Evolutionary conservation across 2,888 invertebrate genomes (phyloP).

Genomic region (Sinhomidia bicolor): DNA sequence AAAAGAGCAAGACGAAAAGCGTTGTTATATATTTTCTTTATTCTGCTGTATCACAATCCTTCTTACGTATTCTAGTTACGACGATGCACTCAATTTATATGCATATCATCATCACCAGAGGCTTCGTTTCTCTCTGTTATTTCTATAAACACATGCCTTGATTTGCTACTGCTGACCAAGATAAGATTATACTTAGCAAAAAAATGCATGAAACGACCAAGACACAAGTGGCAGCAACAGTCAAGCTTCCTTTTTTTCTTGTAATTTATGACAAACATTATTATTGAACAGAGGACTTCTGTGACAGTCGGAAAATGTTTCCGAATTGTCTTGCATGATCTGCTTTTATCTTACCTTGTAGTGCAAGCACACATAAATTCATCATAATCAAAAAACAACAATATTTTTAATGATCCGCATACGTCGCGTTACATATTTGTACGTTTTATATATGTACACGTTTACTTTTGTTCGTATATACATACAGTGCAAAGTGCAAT

Average conservation of each 20-base stretch:
- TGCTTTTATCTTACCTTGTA: conserved; percentile 57
- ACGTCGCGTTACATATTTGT: conserved; percentile 3
- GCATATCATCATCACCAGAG: conserved; percentile 57
- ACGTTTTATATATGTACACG: not conserved
- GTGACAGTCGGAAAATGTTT: conserved; percentile 59
- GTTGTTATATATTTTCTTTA: not conserved
- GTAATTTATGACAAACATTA: conserved; percentile 33
- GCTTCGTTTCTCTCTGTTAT: conserved; percentile 7
- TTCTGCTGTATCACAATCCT: not conserved
- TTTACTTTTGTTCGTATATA: not conserved
- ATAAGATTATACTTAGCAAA: not conserved
- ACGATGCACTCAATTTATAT: conserved; percentile 56
- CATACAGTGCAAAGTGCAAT: too few species aligned
- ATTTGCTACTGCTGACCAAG: conserved; percentile 57
- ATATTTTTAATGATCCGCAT: conserved; percentile 60
- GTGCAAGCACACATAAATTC: conserved; percentile 59
- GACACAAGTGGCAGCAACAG: conserved; percentile 10
- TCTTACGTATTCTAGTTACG: conserved; percentile 7
- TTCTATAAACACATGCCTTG: conserved; percentile 11
- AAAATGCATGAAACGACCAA: not conserved
- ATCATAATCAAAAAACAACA: conserved; percentile 54
- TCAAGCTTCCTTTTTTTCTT: conserved; percentile 15
- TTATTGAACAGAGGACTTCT: conserved; percentile 33
- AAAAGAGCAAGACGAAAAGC: not conserved
- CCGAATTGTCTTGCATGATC: conserved; percentile 54